Percentiles rank a stretch among this genome's conserved stretches.
Conservation (phyloP, 2,113 vertebrate species). For the Danio rerio region DNA sequence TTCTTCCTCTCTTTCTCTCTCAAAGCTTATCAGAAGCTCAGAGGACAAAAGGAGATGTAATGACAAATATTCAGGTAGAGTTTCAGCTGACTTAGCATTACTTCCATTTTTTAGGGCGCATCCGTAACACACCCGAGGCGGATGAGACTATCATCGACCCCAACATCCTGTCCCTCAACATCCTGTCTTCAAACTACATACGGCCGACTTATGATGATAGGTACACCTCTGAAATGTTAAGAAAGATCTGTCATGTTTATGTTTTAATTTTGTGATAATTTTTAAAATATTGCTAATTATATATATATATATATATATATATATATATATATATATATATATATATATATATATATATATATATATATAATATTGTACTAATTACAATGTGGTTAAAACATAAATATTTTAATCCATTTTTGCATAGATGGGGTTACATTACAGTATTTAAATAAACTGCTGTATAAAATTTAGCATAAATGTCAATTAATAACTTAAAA, state of each 20-base stretch:
- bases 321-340: too few species aligned
- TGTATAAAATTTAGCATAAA: too few species aligned
- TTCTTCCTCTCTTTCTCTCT: neutral
- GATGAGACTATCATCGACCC: constrained; percentile 96
- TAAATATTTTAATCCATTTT: too few species aligned
- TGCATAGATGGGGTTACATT: too few species aligned
- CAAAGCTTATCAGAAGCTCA: neutral
- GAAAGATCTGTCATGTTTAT: neutral
- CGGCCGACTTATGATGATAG: constrained; percentile 92
- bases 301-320: too few species aligned
- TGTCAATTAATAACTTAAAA: too few species aligned
- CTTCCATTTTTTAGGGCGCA: constrained; percentile 81
- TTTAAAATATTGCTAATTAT: too few species aligned
- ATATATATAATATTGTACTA: too few species aligned
- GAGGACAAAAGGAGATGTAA: neutral
- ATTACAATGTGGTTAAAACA: too few species aligned
- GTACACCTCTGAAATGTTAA: constrained; percentile 67
- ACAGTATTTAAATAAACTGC: too few species aligned
- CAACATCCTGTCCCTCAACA: constrained; percentile 97
- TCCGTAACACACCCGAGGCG: constrained; percentile 93
- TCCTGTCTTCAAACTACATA: constrained; percentile 89
- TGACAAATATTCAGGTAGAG: neutral
- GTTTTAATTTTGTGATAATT: neutral
- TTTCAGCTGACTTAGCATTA: constrained; percentile 23
- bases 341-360: too few species aligned